phyloP scores from a whole-genome alignment of 1,140 invertebrate genomes.

The Brachionus sp. region DNA sequence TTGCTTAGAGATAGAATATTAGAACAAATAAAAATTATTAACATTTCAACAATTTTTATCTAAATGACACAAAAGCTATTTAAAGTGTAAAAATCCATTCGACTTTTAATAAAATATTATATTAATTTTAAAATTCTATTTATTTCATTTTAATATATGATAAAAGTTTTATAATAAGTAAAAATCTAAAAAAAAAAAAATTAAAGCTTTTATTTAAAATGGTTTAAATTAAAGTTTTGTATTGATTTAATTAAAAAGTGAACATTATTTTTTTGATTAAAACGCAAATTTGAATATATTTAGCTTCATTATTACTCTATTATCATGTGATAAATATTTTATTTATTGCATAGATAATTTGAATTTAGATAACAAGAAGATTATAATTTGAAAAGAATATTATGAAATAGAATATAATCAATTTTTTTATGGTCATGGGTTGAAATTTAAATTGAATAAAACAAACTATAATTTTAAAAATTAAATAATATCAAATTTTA shows the following conservation, averaged over 20 bases:
- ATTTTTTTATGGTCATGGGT: too few relatives aligned
- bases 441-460: too few relatives aligned
- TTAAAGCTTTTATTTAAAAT: background rate
- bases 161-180: background rate
- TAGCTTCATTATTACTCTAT: background rate
- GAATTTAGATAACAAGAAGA: background rate
- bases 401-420: too few relatives aligned
- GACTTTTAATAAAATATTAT: background rate
- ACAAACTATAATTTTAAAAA: too few relatives aligned
- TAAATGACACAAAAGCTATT: background rate
- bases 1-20: background rate
- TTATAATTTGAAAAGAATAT: background rate
- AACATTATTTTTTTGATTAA: background rate
- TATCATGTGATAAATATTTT: background rate
- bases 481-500: too few relatives aligned
- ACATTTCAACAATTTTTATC: background rate
- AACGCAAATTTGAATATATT: background rate
- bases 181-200: background rate
- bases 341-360: background rate
- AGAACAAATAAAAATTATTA: background rate
- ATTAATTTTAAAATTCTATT: background rate
- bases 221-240: background rate
- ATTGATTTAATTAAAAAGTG: background rate
- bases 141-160: background rate
- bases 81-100: background rate